These are phyloP conservation scores for Rhodinocichla rosea DNA, from an alignment of 2,113 vertebrate species.

Conservation along the genomic window DNA sequence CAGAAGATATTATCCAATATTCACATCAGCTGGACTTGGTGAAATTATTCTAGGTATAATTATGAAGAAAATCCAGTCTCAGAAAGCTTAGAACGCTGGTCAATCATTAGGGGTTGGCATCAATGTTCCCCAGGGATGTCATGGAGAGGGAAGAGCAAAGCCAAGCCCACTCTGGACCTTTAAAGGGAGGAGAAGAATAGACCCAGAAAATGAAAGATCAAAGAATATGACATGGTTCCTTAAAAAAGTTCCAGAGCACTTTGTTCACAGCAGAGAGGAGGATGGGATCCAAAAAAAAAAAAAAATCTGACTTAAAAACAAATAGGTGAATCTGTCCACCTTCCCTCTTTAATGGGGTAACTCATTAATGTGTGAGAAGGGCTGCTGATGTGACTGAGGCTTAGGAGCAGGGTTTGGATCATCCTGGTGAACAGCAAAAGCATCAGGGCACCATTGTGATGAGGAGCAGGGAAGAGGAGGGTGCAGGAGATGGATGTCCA, in stretches of 20 bases:
- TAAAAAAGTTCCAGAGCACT: not conserved
- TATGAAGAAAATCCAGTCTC: not conserved
- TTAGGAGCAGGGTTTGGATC: not conserved
- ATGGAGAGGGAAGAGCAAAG: not conserved
- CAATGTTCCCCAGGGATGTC: fast-evolving
- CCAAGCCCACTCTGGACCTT: not conserved
- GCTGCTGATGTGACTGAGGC: not conserved
- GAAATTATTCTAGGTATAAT: not conserved
- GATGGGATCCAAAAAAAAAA: not conserved
- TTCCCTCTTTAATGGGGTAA: not conserved
- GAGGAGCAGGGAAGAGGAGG: not conserved
- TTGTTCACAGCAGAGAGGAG: not conserved
- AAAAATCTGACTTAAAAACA: not conserved
- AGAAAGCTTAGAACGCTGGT: not conserved
- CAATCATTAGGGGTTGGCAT: not conserved
- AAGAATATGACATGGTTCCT: not conserved
- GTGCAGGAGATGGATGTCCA: fast-evolving
- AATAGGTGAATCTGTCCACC: not conserved
- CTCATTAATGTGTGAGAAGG: not conserved
- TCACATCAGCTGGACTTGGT: not conserved
- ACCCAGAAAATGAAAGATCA: not conserved
- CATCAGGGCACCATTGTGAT: fast-evolving
- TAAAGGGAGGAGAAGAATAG: not conserved
- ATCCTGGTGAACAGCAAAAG: not conserved
- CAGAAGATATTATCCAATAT: not conserved